Conservation (phyloP, 2,888 invertebrate genomes). For the Xestia ashworthii region DNA sequence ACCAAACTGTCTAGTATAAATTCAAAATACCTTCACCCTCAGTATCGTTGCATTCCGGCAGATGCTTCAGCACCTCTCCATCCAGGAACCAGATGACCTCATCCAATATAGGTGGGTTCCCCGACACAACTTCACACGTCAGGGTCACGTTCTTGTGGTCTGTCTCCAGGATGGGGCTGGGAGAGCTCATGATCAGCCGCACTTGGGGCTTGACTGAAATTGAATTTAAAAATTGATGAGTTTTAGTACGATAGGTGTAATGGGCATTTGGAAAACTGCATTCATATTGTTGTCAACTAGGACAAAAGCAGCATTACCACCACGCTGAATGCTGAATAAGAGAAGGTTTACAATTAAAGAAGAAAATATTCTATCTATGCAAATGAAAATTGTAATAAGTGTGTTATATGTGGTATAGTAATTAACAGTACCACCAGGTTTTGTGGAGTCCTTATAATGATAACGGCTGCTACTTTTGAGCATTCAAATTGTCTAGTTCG, state of each 20-base stretch:
- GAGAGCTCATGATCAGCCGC: constrained; percentile 94
- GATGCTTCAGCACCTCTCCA: constrained; percentile 95
- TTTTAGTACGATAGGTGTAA: background rate
- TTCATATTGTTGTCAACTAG: background rate
- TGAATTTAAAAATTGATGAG: constrained; percentile 60
- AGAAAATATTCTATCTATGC: too few species aligned
- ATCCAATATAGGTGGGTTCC: constrained; percentile 94
- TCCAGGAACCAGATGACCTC: constrained; percentile 97
- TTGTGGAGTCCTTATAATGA: too few species aligned
- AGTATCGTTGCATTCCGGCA: constrained; percentile 94
- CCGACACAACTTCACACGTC: constrained; percentile 94
- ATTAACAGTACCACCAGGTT: too few species aligned
- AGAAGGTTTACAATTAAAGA: too few species aligned
- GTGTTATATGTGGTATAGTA: too few species aligned
- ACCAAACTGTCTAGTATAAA: background rate
- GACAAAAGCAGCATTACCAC: background rate
- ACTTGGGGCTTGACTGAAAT: constrained; percentile 94
- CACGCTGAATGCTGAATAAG: too few species aligned
- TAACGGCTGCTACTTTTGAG: too few species aligned
- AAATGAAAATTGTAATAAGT: too few species aligned
- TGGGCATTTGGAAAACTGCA: background rate
- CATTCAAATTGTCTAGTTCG: too few species aligned
- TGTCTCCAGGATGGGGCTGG: constrained; percentile 94
- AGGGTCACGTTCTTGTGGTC: constrained; percentile 95
- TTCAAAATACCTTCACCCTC: constrained; percentile 77